phyloP scores from a whole-genome alignment of 2,113 vertebrate genomes.

The Tinamus guttatus region DNA sequence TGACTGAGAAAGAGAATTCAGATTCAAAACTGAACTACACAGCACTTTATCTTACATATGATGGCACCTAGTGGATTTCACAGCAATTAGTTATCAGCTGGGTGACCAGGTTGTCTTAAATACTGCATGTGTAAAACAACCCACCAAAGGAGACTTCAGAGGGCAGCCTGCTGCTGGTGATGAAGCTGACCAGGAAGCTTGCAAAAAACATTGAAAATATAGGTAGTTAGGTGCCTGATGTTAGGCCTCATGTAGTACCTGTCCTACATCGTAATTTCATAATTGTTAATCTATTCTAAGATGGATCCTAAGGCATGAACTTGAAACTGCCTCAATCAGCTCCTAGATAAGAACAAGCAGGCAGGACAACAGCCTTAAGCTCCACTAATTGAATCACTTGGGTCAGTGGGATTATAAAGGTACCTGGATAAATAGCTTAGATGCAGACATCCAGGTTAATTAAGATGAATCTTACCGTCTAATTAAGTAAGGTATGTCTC shows the following conservation, averaged over 20 bases:
- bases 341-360: neutral
- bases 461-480: rapidly evolving
- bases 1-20: neutral
- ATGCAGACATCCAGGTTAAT: neutral
- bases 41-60: no score
- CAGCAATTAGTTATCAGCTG: neutral
- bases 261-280: neutral
- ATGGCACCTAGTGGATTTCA: neutral
- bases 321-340: neutral
- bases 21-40: neutral
- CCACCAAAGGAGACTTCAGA: neutral
- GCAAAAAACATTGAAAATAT: neutral
- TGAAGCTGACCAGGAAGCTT: neutral
- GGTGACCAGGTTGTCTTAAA: neutral
- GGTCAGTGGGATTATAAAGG: neutral
- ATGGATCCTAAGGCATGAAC: neutral
- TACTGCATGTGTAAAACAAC: neutral
- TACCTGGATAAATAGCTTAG: neutral
- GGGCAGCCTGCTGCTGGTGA: neutral
- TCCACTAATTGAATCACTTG: neutral
- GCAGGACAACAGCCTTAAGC: neutral
- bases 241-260: neutral
- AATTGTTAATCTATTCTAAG: neutral
- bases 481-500: no score
- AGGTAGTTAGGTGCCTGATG: neutral